Base-by-base conservation (phyloP, 2,888 invertebrate genomes). In the Venustoraphidia nigricollis region DNA sequence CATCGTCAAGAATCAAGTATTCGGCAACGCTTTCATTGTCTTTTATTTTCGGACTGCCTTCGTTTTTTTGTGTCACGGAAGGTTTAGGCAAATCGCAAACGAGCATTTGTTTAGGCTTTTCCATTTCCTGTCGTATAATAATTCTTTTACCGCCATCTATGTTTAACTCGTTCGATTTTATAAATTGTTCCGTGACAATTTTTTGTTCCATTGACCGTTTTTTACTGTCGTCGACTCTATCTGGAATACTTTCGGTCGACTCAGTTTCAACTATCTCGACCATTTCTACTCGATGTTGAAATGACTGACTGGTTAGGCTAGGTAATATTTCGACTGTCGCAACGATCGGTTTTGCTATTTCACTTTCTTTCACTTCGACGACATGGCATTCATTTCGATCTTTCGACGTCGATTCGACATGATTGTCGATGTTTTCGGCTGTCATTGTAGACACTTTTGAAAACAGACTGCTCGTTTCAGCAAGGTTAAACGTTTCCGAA, bases 331-430 rank as follows among this genome's bases (percentile, higher is more conserved):
- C 64, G 36, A 62, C 63, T 10, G 67, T 68, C 6, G 71, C 68
- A 54, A 82, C 77, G 50, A 76, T 72, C 11, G 79, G 75, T 59
- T 80, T 79, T 1, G 77, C 65, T 45, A 85, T 79, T 62, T 84
- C 83, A 58, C 72, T 77, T 58, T 77, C 81, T 53, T 72, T 77
- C 1, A 85, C 75, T 58, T 77, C 83, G 10, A 84, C 84, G 53
- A 82, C 70, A 54, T 74, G 76, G 46, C 75, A 73, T 8, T 70
- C 65, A 55, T 63, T 65, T 41, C 57, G 53, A 10, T 55, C 45
- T 45, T 51, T 47, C 36, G 50, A 51, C 27, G 10, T 13, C 14
- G 17, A 14, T 8, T 27, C 17, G 10, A 27, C 36, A 27, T 47
- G 34, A 10, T 13, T 27, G 9, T 47, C 27, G 10, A 47, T 36